These are phyloP conservation scores for Endotricha flammealis DNA, from an alignment of 2,888 invertebrate species.

Conservation along the genomic window DNA sequence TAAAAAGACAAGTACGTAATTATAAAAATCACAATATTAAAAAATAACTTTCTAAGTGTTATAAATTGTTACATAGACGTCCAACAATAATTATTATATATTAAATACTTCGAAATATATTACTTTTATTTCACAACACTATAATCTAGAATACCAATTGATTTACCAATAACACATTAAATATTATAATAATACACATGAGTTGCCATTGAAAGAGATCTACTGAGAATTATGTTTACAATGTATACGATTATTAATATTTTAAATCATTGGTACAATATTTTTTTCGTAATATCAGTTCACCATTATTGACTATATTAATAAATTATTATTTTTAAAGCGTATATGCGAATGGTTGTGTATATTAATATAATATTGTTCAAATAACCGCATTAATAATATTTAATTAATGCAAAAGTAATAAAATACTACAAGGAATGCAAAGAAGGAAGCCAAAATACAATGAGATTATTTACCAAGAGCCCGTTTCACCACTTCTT, in stretches of 20 bases:
- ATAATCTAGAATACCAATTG: conserved; percentile 1
- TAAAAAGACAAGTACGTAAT: conserved; percentile 1
- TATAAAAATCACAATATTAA: conserved; percentile 6
- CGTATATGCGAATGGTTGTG: too few relatives aligned
- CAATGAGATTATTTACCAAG: too few relatives aligned
- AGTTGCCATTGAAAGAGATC: not conserved
- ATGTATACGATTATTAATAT: conserved; percentile 1
- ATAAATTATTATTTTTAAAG: too few relatives aligned
- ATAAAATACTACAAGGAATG: too few relatives aligned
- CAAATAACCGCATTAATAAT: too few relatives aligned
- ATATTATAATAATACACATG: conserved; percentile 1
- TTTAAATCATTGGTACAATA: conserved; percentile 1
- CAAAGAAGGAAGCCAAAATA: too few relatives aligned
- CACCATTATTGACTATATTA: not conserved
- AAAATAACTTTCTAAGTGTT: not conserved
- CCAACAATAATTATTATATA: conserved; percentile 3
- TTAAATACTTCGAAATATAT: conserved; percentile 7
- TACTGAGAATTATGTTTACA: not conserved
- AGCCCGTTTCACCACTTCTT: too few relatives aligned
- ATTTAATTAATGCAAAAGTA: too few relatives aligned
- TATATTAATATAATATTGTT: not conserved
- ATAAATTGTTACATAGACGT: conserved; percentile 1
- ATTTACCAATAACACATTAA: conserved; percentile 1
- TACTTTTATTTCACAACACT: conserved; percentile 6
- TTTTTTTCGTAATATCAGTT: conserved; percentile 2